Base-by-base conservation (phyloP, 2,888 invertebrate genomes). In the Drosophila falleni region DNA sequence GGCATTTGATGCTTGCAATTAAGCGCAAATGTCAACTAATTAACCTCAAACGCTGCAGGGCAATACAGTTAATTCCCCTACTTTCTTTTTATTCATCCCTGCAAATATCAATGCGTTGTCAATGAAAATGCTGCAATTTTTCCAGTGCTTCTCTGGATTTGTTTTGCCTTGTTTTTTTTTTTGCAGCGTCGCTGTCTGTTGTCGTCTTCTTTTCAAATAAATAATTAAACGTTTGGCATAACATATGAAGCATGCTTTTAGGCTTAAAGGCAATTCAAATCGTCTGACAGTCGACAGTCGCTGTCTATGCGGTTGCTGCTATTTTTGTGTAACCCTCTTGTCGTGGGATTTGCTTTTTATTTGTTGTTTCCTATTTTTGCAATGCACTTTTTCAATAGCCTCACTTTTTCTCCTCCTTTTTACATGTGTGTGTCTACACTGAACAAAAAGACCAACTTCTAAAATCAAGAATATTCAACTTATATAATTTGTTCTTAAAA, bases 21-120 rank as follows among this genome's bases (percentile, higher is more conserved):
- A 91, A 89, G 82, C 80, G 86, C 83, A 91, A 91, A 90, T 89
- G 86, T 89, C 87, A 90, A 90, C 90, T 91, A 91, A 91, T 91
- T 91, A 91, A 88, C 89, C 80, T 78, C 82, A 65, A 69, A 71
- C 76, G 71, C 63, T 59, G 49, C 59, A 63, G 63, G 76, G 47
- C 55, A 31, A 31, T 16, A 16, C 35, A 26, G 13, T 10, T 0
- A 9, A 10, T 11, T 8, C 19, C 16, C 5, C 35, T 39, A 1
- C 11, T 35, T 13, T n/a, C 44, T 47, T 9, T 3, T 0, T 1
- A 11, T 19, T 6, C 35, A 50, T 10, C 39, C 16, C 69, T 56
- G 35, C 16, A 19, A 16, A 31, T 16, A 39, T 15, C 39, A 50
- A 8, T 60, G 19, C 50, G 16, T 35, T 58, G 66, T 74, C 77